Base-by-base conservation (phyloP, 2,888 invertebrate genomes). In the Netelia fuscicornis region DNA sequence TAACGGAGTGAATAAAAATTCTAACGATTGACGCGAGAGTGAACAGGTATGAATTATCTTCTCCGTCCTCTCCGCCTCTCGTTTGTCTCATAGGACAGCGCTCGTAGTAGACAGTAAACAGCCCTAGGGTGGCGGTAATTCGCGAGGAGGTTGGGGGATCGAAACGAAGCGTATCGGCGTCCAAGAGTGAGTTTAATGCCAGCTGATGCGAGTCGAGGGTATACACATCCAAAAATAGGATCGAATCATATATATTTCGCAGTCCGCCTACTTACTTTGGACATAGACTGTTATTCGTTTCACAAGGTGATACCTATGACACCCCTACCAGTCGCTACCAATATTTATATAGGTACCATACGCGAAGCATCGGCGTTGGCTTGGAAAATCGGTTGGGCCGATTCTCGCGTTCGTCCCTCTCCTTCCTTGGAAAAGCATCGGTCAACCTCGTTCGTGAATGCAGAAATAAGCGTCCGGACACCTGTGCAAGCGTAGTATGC, bases 181-280 rank as follows among this genome's bases (percentile, higher is more conserved):
- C 20, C 37, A 37, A 17, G 10, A 56, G 81, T 58, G 78, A 65
- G 54, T 58, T 42, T 25, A 68, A 84, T 58, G 74, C 74, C 42
- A 56, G 68, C 10, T 25, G 44, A 71, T 20, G 20, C 20, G 20
- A 20, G 60, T 25, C 42, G 20, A 30, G 44, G 56, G 56, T 11
- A 20, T 72, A 23, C 52, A 56, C 54, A 6, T 78, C 68, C 68
- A 52, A 52, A 84, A 84, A 81, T 81, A 77, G 48, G 56, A 65
- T 54, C 23, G 42, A 23, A 52, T 20, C 30, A 72, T 67, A 44
- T 68, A 58, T 68, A 62, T 67, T 64, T n/a, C 17, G 56, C 44
- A 62, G 70, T 84, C 48, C 48, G 10, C 30, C n/a, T 17, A 48
- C 54, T 62, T 23, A 37, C 37, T 37, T 37, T 37, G 37, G 5